These are phyloP conservation scores for Galagoides demidoff DNA, from an alignment of 2,797 vertebrate genomes.

Conservation along the genomic window DNA sequence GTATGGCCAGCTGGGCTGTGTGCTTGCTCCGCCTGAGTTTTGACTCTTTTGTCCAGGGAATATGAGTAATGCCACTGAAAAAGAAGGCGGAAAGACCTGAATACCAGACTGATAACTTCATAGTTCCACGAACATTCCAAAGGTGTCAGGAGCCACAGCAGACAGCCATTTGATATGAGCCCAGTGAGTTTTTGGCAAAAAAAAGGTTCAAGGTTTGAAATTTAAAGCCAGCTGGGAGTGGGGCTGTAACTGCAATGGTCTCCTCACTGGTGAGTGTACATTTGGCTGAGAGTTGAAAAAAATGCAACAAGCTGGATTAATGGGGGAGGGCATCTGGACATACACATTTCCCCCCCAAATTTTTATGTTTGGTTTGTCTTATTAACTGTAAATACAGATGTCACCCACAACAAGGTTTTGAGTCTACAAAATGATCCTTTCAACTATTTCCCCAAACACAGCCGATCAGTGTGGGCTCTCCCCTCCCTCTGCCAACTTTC, in stretches of 20 bases:
- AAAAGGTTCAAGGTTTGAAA: neutral
- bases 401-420: neutral
- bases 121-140: accelerated
- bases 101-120: neutral
- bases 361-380: neutral
- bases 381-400: neutral
- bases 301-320: neutral
- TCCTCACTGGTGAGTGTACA: accelerated
- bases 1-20: accelerated
- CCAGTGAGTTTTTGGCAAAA: neutral
- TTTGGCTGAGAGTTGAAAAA: neutral
- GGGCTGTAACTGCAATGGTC: accelerated
- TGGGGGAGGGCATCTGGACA: neutral
- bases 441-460: accelerated
- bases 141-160: neutral
- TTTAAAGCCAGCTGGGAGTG: no score
- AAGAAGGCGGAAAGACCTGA: neutral
- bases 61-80: no score
- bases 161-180: neutral
- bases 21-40: neutral
- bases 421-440: neutral
- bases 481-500: accelerated
- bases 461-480: neutral
- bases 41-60: neutral
- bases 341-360: neutral